These are phyloP conservation scores for Vireo griseus DNA, from an alignment of 2,797 vertebrate species.

Conservation along the genomic window DNA sequence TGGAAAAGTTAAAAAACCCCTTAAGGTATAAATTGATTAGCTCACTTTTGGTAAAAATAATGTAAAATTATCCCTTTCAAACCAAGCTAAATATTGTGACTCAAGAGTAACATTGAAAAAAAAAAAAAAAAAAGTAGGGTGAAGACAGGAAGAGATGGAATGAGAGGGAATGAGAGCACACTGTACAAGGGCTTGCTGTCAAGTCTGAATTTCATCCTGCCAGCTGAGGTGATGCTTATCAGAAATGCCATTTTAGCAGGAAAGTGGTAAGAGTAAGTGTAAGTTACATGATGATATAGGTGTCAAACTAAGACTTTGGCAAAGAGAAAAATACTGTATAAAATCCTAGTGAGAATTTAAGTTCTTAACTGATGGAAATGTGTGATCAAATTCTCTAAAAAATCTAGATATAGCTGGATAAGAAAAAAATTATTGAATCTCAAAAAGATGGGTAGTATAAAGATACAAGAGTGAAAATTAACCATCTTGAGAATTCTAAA, in stretches of 20 bases:
- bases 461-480: background rate
- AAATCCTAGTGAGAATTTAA: conserved; percentile 26
- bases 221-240: conserved; percentile 49
- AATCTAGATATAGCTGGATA: background rate
- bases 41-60: background rate
- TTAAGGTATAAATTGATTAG: background rate
- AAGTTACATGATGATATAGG: conserved; percentile 31
- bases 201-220: conserved; percentile 44
- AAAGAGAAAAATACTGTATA: conserved; percentile 34
- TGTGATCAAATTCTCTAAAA: conserved; percentile 11
- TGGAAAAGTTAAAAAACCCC: background rate
- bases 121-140: accelerated
- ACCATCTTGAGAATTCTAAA: background rate
- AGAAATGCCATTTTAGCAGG: conserved; percentile 44
- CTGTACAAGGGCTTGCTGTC: background rate
- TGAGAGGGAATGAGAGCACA: background rate
- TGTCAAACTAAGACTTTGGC: conserved; percentile 51
- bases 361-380: conserved; percentile 9
- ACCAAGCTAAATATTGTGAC: background rate
- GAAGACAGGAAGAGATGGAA: background rate
- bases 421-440: background rate
- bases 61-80: background rate
- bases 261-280: conserved; percentile 48
- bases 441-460: background rate
- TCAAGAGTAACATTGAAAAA: background rate